Percentiles rank a stretch among this genome's conserved stretches.
phyloP scores from a whole-genome alignment of 2,113 vertebrate species.

The Pterocles gutturalis region DNA sequence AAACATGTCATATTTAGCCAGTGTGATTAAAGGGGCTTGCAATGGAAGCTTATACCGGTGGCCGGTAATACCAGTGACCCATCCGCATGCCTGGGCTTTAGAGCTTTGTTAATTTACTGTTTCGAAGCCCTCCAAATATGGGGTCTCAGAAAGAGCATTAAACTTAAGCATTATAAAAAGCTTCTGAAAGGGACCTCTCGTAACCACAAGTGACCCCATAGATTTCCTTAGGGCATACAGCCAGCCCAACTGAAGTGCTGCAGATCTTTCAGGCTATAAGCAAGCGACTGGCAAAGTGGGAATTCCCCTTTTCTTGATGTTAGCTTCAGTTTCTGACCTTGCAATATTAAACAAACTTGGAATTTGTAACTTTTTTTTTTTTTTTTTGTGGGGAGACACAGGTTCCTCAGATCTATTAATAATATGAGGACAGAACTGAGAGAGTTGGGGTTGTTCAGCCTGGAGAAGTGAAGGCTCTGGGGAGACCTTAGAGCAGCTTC shows the following conservation, averaged over 20 bases:
- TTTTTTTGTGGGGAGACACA: accelerated
- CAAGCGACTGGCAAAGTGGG: not conserved
- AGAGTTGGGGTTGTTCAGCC: too few relatives aligned
- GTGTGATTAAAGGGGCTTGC: not conserved
- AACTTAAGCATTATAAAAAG: not conserved
- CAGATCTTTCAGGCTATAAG: not conserved
- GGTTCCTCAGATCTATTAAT: not conserved
- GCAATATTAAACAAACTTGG: not conserved
- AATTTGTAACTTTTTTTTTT: not conserved
- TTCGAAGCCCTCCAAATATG: not conserved
- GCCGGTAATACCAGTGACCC: not conserved
- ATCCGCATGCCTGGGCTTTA: not conserved
- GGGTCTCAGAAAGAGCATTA: not conserved
- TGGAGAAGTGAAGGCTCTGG: too few relatives aligned
- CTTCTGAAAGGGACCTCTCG: not conserved
- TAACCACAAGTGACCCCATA: not conserved
- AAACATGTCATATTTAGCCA: not conserved
- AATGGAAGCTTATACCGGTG: not conserved
- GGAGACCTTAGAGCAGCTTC: too few relatives aligned
- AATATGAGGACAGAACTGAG: not conserved
- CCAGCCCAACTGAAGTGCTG: not conserved
- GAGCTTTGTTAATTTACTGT: not conserved
- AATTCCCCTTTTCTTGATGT: not conserved
- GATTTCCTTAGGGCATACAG: not conserved
- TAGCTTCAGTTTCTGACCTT: not conserved